Evolutionary conservation across 2,888 invertebrate genomes (phyloP).

Genomic region (Ctena decussata): DNA sequence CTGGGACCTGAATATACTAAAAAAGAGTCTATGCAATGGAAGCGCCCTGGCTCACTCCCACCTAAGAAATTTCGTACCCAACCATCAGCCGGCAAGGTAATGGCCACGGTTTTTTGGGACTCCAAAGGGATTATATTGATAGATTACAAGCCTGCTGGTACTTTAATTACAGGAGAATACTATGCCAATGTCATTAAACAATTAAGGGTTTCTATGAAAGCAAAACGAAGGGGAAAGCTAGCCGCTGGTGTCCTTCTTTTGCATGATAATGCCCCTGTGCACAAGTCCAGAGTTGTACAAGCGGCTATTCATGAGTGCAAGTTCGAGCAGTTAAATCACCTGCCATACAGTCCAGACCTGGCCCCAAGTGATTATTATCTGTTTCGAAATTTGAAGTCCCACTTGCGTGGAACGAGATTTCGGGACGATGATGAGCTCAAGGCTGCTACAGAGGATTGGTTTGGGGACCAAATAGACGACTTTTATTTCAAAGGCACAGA

Average conservation of each 20-base stretch:
- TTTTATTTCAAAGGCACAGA: too few relatives aligned
- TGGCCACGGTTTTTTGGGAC: slow-evolving; percentile 5
- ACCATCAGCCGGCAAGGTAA: not conserved
- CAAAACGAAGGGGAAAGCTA: slow-evolving; percentile 3
- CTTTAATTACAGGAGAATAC: not conserved
- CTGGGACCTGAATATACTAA: not conserved
- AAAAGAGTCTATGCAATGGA: not conserved
- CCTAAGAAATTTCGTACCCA: not conserved
- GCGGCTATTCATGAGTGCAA: not conserved
- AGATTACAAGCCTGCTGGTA: slow-evolving; percentile 2
- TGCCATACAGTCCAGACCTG: slow-evolving; percentile 8
- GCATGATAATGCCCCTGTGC: slow-evolving; percentile 3
- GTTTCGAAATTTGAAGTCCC: slow-evolving; percentile 7
- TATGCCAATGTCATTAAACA: not conserved
- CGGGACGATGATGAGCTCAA: not conserved
- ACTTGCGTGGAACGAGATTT: not conserved
- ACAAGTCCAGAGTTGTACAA: not conserved
- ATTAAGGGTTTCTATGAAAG: slow-evolving; percentile 8
- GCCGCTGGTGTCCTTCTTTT: not conserved
- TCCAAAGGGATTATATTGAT: not conserved
- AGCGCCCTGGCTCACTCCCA: not conserved
- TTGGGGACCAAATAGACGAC: too few relatives aligned
- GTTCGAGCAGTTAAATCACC: not conserved
- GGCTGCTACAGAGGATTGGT: not conserved
- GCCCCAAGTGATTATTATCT: slow-evolving; percentile 7